Percentiles rank a stretch among this genome's conserved stretches.
These are phyloP conservation scores for Melangyna quadrimaculata DNA, from an alignment of 2,888 invertebrate species.

Conservation along the genomic window DNA sequence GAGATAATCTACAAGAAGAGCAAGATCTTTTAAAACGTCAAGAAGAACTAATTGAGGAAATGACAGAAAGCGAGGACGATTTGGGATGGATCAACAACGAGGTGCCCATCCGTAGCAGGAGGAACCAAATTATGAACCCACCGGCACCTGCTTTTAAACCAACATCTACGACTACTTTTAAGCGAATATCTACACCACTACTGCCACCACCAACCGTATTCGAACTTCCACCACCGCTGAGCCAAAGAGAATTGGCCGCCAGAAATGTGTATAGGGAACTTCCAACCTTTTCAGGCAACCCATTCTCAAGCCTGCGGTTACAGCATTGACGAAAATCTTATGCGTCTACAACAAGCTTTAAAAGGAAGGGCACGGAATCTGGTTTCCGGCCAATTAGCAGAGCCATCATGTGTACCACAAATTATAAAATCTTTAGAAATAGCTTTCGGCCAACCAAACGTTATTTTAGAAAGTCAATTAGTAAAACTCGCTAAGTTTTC, in stretches of 20 bases:
- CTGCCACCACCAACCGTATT: not conserved
- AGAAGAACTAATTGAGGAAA: not conserved
- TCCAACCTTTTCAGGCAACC: not conserved
- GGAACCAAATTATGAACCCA: not conserved
- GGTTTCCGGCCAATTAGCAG: not conserved
- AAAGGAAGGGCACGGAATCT: not conserved
- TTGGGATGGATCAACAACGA: not conserved
- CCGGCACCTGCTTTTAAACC: not conserved
- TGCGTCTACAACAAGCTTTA: not conserved
- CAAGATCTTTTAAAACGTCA: not conserved
- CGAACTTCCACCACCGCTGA: not conserved
- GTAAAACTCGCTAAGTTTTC: not conserved
- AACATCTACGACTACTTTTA: not conserved
- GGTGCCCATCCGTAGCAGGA: not conserved
- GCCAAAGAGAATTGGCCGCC: not conserved
- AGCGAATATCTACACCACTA: not conserved
- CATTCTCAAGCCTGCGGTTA: not conserved
- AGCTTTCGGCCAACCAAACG: not conserved
- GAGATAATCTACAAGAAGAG: not conserved
- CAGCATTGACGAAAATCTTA: not conserved
- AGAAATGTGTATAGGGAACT: not conserved
- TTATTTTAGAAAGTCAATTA: not conserved
- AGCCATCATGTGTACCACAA: conserved; percentile 1
- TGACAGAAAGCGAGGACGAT: not conserved
- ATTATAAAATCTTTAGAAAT: not conserved